Evolutionary conservation across 2,888 invertebrate species (phyloP).

Genomic region (Pinctada fucata): DNA sequence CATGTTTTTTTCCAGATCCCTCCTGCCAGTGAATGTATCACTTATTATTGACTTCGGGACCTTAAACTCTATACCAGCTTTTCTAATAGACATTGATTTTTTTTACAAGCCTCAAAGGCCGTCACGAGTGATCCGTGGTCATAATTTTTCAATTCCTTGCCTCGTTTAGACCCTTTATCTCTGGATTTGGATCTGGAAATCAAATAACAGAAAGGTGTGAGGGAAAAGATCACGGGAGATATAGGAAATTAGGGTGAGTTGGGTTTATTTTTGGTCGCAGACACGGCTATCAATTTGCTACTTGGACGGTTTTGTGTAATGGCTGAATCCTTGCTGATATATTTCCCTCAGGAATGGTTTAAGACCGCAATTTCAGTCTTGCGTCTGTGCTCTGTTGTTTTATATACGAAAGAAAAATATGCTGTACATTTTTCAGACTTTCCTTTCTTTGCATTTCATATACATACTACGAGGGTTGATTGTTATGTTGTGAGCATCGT

Average conservation of each 20-base stretch:
- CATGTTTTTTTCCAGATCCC: not conserved
- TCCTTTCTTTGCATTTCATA: constrained; percentile 3
- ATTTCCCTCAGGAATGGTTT: too few species aligned
- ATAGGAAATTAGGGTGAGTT: not conserved
- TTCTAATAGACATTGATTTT: constrained; percentile 17
- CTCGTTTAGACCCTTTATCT: not conserved
- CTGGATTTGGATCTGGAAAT: not conserved
- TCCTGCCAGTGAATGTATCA: constrained; percentile 20
- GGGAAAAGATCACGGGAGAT: not conserved
- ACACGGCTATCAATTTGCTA: too few species aligned
- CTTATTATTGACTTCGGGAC: constrained; percentile 32
- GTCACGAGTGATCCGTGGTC: constrained; percentile 12
- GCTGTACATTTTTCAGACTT: too few species aligned
- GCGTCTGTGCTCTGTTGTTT: too few species aligned
- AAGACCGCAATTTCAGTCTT: too few species aligned
- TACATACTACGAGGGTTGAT: too few species aligned
- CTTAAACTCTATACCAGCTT: constrained; percentile 6
- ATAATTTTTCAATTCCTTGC: not conserved
- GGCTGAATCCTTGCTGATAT: too few species aligned
- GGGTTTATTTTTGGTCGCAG: not conserved
- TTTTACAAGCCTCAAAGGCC: constrained; percentile 21
- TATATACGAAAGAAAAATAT: too few species aligned
- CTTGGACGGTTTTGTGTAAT: too few species aligned
- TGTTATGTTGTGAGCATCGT: too few species aligned
- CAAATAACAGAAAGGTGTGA: not conserved